phyloP scores from a whole-genome alignment of 2,797 vertebrate genomes.

The Pantherophis alleghaniensis region DNA sequence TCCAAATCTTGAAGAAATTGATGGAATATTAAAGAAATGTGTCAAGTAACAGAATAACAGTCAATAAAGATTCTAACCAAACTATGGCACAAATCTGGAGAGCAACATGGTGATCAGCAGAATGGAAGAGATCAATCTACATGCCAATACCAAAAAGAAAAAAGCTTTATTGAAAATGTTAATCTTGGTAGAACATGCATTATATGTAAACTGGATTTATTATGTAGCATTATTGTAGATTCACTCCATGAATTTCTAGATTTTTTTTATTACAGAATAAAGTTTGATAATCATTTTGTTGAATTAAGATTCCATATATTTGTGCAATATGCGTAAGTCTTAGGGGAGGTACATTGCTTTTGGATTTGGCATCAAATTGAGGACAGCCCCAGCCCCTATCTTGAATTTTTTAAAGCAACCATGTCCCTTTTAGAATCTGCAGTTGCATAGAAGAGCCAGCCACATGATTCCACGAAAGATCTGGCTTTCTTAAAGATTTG shows the following conservation, averaged over 20 bases:
- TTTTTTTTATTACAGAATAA: not conserved
- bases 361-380: not conserved
- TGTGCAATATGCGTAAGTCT: not conserved
- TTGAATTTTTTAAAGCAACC: not conserved
- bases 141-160: not conserved
- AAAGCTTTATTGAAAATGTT: not conserved
- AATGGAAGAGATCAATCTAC: not conserved
- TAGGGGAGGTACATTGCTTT: not conserved
- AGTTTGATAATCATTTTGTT: not conserved
- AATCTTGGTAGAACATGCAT: not conserved
- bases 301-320: not conserved
- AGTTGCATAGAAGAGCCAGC: not conserved
- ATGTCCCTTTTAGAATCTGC: not conserved
- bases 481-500: not conserved
- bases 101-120: not conserved
- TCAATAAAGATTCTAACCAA: not conserved
- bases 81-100: not conserved
- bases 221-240: not conserved
- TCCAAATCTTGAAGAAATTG: not conserved
- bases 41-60: not conserved
- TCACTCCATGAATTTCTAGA: not conserved
- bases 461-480: not conserved
- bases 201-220: not conserved
- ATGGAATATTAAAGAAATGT: not conserved
- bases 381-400: not conserved